Evolutionary conservation across 2,113 vertebrate species (phyloP), one percentile per base, ranked within the genome.

Genomic region (Rhynchomys soricoides): DNA sequence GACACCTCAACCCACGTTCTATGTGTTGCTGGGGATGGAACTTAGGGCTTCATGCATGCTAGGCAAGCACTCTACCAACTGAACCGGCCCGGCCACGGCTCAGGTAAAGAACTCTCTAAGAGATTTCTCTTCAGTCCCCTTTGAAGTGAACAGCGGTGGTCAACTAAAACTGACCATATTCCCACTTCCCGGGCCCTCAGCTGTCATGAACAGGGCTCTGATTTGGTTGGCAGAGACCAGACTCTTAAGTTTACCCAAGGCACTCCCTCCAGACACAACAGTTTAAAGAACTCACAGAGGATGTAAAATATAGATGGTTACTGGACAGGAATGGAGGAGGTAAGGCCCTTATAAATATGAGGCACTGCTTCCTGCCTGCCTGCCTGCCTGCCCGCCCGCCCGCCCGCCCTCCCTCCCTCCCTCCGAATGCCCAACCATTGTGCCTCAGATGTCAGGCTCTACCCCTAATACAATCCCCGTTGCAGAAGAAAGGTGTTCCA

Each of bases 401-500:
- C 50, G 7, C 11, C 50, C 5, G 7, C 11, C 86, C 91, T 59
- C 59, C 57, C 66, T 89, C 48, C 90, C 71, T 48, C 75, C 78
- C 71, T 48, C 16, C 26, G 0, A 17, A 55, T 81, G 50, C 52
- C 95, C 75, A 82, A 78, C 43, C 55, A 93, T 59, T 66, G 85
- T 90, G 94, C 94, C 94, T 75, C 74, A 85, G 78, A 57, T 50
- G 75, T 75, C 89, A 74, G 29, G 37, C 43, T 74, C 94, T 57
- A 90, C 71, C 81, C 87, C 91, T 10, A n/a, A 48, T 11, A 48
- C 62, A 2, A 21, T 9, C 85, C 43, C 71, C 89, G 90, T 68
- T 34, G 43, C 71, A 93, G 79, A 90, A 93, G 70, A 75, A 43
- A 93, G 64, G 59, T 45, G 37, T 90, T 59, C 0, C 70, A 7